Percentiles rank a stretch among this genome's conserved stretches.
Conservation (phyloP, 2,113 vertebrate species). For the Dipodomys ordii region DNA sequence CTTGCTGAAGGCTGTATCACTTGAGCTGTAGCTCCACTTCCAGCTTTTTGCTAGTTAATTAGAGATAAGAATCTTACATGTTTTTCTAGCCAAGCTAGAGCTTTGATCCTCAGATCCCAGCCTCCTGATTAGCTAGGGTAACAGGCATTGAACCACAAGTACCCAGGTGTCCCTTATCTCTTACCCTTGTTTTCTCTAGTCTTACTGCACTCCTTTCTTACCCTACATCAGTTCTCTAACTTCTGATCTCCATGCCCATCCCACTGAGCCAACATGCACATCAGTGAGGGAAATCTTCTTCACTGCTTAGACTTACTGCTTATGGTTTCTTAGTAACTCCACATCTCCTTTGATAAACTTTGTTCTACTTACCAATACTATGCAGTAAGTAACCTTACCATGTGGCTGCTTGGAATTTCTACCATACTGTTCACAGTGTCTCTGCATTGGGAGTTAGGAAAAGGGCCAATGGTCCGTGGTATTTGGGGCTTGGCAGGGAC, state of each 20-base stretch:
- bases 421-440: not conserved
- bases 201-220: fast-evolving
- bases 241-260: not conserved
- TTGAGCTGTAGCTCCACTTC: no score
- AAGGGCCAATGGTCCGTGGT: fast-evolving
- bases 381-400: no score
- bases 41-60: no score
- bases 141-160: no score
- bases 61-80: no score
- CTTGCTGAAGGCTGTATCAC: no score
- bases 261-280: not conserved
- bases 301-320: not conserved
- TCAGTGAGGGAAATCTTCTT: not conserved
- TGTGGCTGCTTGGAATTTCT: not conserved
- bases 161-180: not conserved
- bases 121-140: no score
- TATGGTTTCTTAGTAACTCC: not conserved
- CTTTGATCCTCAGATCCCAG: no score
- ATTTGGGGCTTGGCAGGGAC: not conserved
- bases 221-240: not conserved
- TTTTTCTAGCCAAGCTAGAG: no score
- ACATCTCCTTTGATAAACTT: not conserved
- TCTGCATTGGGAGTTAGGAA: not conserved
- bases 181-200: fast-evolving
- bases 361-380: not conserved